Conservation (phyloP, 2,113 vertebrate species). For the Ailurus styani region DNA sequence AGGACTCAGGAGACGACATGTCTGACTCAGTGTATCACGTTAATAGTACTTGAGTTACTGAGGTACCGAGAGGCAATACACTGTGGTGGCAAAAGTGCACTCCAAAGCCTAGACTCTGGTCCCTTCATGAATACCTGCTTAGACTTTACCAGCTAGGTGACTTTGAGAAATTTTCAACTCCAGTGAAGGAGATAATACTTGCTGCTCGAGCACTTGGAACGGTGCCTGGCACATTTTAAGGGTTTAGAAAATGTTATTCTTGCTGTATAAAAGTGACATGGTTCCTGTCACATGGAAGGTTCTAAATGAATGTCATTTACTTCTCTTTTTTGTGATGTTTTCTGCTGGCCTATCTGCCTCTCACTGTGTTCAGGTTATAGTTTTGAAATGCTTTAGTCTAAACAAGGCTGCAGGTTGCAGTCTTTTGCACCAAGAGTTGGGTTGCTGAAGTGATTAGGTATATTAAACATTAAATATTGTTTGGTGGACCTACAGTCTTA, state of each 20-base stretch:
- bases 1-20: background rate
- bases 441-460: too few species aligned
- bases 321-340: background rate
- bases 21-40: background rate
- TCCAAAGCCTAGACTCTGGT: background rate
- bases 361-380: background rate
- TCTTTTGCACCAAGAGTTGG: background rate
- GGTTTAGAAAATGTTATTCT: background rate
- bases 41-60: background rate
- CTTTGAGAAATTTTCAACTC: too few species aligned
- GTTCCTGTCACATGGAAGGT: background rate
- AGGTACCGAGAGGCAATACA: background rate
- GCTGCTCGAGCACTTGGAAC: background rate
- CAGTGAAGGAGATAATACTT: background rate
- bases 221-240: fast-evolving
- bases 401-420: background rate
- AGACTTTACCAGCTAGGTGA: too few species aligned
- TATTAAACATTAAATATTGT: background rate
- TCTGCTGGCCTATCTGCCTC: background rate
- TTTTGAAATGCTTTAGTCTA: background rate
- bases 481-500: background rate
- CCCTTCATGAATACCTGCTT: fast-evolving
- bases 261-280: background rate
- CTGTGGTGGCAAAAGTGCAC: fast-evolving
- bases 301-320: background rate